Evolutionary conservation across 2,113 vertebrate genomes (phyloP), one percentile per base, ranked within the genome.

Genomic region (Calypte anna): DNA sequence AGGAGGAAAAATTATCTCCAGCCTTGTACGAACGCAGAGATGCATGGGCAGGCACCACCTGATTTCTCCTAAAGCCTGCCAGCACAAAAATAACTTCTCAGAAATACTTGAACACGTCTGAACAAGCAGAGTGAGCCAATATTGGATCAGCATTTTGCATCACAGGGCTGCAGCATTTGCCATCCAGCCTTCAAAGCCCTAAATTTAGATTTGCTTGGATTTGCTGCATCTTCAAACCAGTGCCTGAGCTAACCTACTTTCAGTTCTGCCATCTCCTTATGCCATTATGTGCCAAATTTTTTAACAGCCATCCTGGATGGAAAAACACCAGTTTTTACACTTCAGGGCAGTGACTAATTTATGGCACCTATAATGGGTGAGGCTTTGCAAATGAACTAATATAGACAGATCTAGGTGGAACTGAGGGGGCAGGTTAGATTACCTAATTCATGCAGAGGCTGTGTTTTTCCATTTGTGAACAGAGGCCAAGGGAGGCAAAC

Each of bases 31-130:
- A 84, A 69, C 1, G 7, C 70, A 68, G 84, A 79, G 70, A 75
- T 14, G 0, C 86, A 86, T 69, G 79, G 94, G 73, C 92, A 94
- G 94, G 80, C 80, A 68, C 48, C 96, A 88, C 91, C 95, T 96
- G 96, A 96, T 91, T 81, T 75, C 73, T 83, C 64, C 25, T 31
- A 50, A 59, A 88, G 91, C 68, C 73, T 92, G 96, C 96, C 95
- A 96, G 92, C 94, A 84, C 91, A 59, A 90, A 96, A 96, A 96
- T 96, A 96, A 78, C 92, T 96, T 91, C 95, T 68, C 94, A 94
- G 94, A 95, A 96, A 78, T 83, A 75, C 94, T 90, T 18, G 9
- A 92, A 68, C 94, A 78, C 18, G 69, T 86, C 96, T 86, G 82
- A 91, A 72, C 92, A 81, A 55, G 94, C 68, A 67, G 40, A 80